phyloP scores from a whole-genome alignment of 2,797 vertebrate genomes.

The Peromyscus eremicus region DNA sequence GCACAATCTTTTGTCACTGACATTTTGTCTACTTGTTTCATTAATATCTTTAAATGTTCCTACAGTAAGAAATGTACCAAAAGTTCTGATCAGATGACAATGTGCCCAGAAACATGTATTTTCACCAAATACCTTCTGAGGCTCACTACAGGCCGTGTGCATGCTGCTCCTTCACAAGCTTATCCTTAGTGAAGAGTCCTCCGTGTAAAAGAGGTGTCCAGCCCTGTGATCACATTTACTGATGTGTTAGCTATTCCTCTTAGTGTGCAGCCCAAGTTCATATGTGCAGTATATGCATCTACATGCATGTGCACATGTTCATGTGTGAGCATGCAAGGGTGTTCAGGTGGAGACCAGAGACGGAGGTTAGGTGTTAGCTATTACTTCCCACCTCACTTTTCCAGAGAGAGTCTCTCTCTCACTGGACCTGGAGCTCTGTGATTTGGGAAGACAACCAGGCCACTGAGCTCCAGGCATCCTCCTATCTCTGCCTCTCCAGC shows the following conservation, averaged over 20 bases:
- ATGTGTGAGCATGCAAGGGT: background rate
- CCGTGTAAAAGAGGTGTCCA: background rate
- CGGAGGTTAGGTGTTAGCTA: background rate
- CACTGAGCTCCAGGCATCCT: background rate
- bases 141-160: background rate
- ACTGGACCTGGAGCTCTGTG: background rate
- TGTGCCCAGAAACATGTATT: background rate
- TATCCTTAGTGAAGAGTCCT: background rate
- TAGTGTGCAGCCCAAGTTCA: background rate
- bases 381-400: background rate
- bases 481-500: background rate
- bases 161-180: background rate
- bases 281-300: background rate
- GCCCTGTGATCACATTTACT: background rate
- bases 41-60: constrained; percentile 26
- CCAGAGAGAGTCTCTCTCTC: background rate
- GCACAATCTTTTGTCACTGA: background rate
- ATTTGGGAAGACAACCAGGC: background rate
- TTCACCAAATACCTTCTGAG: constrained; percentile 10
- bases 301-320: background rate
- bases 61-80: constrained; percentile 23
- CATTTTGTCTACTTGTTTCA: constrained; percentile 16
- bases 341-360: background rate
- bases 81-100: background rate
- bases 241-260: background rate